Conservation (phyloP, 2,797 vertebrate species). For the Falco cherrug region DNA sequence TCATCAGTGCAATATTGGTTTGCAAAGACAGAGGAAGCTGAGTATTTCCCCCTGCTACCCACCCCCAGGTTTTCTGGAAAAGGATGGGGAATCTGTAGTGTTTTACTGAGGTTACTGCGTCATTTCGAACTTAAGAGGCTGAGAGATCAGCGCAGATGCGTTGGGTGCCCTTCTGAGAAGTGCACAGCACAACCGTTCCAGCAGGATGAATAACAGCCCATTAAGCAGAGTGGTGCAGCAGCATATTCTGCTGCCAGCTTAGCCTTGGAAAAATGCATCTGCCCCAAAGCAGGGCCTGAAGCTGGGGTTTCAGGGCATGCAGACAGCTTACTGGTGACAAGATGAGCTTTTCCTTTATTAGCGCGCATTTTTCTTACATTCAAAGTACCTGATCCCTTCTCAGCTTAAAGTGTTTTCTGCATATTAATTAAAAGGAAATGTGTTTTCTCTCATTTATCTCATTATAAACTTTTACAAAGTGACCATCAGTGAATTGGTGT, state of each 20-base stretch:
- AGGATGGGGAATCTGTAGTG: not conserved
- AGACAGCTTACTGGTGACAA: not conserved
- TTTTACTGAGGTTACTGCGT: not conserved
- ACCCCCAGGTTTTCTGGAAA: not conserved
- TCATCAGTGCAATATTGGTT: not conserved
- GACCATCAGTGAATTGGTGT: not conserved
- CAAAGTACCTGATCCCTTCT: constrained; percentile 7
- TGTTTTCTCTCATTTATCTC: constrained; percentile 54
- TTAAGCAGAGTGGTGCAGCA: not conserved
- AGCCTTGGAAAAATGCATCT: not conserved
- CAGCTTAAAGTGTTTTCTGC: constrained; percentile 16
- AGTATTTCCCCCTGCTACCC: not conserved
- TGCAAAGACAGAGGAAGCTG: not conserved
- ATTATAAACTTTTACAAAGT: constrained; percentile 32
- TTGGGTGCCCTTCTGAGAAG: not conserved
- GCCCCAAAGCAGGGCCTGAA: not conserved
- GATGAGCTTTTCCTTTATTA: not conserved
- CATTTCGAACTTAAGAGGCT: constrained; percentile 14
- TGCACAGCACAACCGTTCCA: not conserved
- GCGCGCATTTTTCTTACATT: not conserved
- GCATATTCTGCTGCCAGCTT: not conserved
- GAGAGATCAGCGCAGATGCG: not conserved
- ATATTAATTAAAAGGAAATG: constrained; percentile 55
- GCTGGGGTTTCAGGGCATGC: not conserved
- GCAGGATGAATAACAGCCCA: not conserved